Evolutionary conservation across 2,888 invertebrate species (phyloP), one percentile per base, ranked within the genome.

Genomic region (Netelia inedita): DNA sequence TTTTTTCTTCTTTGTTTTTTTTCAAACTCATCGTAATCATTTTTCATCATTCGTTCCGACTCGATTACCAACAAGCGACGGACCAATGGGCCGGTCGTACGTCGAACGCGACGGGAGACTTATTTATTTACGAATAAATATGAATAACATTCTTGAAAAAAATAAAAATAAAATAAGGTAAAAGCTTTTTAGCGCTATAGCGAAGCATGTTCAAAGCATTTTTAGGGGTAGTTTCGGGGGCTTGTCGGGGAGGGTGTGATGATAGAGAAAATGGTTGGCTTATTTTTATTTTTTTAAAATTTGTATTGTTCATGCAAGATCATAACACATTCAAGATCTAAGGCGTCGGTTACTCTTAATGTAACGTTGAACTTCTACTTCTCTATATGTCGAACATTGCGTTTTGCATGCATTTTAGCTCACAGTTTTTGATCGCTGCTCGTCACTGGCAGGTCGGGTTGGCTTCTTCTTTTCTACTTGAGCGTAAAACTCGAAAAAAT

Each of bases 391-490:
- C 14, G 23, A 74, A 82, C 79, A 80, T 85, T 78, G 80, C 78
- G 69, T 80, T 35, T 55, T 46, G 55, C 86, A 75, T 86, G 86
- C 87, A 80, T 86, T 79, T 72, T 87, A 69, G 86, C 87, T 86
- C 86, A 87, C 87, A 80, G 83, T 87, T 85, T 59, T 83, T 71
- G 75, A 83, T 87, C 74, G 83, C 82, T 81, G 86, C 73, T 82
- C 85, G 85, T 85, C 84, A 72, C 80, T 74, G 82, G 79, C 85
- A 73, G 79, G 80, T 73, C 72, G 61, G 79, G 63, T 83, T 72
- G 71, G 66, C 82, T 74, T 83, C 86, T 85, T 86, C 79, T 66
- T 72, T 83, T 79, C 61, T 75, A 79, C 66, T 76, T 78, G 50
- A 74, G 72, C 53, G 69, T 57, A 21, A 55, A n/a, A 53, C 50